phyloP scores from a whole-genome alignment of 2,888 invertebrate species.

The Lobophora halterata region DNA sequence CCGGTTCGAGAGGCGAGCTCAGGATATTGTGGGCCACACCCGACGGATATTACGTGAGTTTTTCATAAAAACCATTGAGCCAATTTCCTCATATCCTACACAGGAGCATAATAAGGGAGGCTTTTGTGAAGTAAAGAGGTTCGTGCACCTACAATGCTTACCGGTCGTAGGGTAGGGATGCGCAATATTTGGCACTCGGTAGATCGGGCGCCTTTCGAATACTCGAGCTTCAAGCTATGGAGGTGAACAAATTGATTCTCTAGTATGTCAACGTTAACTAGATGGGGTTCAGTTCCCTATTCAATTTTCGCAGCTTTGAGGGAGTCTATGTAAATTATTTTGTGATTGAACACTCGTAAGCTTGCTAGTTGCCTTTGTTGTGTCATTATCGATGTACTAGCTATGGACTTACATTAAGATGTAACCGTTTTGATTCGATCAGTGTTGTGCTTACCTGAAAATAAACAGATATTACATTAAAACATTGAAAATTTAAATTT shows the following conservation, averaged over 20 bases:
- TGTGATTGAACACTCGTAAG: conserved; percentile 29
- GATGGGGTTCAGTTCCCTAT: conserved; percentile 46
- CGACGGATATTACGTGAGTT: conserved; percentile 73
- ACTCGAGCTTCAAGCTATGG: conserved; percentile 52
- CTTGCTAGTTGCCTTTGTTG: conserved; percentile 18
- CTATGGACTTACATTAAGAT: conserved; percentile 10
- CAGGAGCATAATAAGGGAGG: conserved; percentile 75
- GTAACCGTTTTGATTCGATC: conserved; percentile 14
- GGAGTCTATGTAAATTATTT: conserved; percentile 37
- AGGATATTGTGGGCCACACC: conserved; percentile 69
- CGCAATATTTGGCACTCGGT: conserved; percentile 58
- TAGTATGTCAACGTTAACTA: conserved; percentile 46
- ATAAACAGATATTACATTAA: conserved; percentile 21
- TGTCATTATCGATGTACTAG: conserved; percentile 13
- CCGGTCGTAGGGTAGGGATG: conserved; percentile 51
- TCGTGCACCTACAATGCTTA: conserved; percentile 71
- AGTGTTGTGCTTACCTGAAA: conserved; percentile 40
- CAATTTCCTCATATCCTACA: conserved; percentile 79
- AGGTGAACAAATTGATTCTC: conserved; percentile 56
- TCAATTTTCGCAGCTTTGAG: conserved; percentile 48
- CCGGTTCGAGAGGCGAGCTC: conserved; percentile 58
- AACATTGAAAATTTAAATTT: too few relatives aligned
- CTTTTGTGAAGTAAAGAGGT: conserved; percentile 75
- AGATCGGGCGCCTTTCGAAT: conserved; percentile 58
- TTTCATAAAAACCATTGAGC: conserved; percentile 79